Base-by-base conservation (phyloP, 2,888 invertebrate species). In the Mesorhabditis sp. region DNA sequence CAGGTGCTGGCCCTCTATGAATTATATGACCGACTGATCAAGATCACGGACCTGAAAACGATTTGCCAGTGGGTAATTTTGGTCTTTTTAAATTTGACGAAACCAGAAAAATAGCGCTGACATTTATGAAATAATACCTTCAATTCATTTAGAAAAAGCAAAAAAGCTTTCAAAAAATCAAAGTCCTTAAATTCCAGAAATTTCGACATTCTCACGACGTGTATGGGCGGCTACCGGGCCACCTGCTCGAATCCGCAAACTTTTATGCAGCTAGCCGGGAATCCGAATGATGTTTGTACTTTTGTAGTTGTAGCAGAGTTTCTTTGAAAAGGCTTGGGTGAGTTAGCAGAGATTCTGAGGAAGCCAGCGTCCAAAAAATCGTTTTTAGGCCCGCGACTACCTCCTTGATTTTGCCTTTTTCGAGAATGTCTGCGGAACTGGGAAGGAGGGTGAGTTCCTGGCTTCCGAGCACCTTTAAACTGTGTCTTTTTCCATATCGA, bases 1-100 rank as follows among this genome's bases (percentile, higher is more conserved):
- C 58, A 50, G 58, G n/a, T 50, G 7, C 2, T 50, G 10, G 10
- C 7, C 10, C 7, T 10, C 7, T 50, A 50, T 2, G 58, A 50
- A n/a, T n/a, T 50, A 10, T 50, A 50, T n/a, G 58, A 50, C n/a
- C 58, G 58, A 10, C n/a, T 50, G 58, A 50, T 50, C 7, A 50
- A 50, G n/a, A n/a, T 50, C 58, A 50, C 58, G 10, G 58, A 50
- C n/a, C n/a, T 50, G n/a, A 50, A 10, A n/a, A 50, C 58, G 58
- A 50, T 50, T 50, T 50, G 58, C 58, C 7, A 50, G 58, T 50
- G 58, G 58, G 58, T 28, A 28, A 28, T 28, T 28, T 28, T 28
- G 28, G 28, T 28, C 28, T 28, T 28, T 28, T 28, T 28, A 28
- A 2, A 28, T 28, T 28, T 28, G 28, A 28, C 28, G 28, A 28